These are phyloP conservation scores for Stichopus horrens DNA, from an alignment of 53 echinoderm and acorn worm species.

Conservation along the genomic window DNA sequence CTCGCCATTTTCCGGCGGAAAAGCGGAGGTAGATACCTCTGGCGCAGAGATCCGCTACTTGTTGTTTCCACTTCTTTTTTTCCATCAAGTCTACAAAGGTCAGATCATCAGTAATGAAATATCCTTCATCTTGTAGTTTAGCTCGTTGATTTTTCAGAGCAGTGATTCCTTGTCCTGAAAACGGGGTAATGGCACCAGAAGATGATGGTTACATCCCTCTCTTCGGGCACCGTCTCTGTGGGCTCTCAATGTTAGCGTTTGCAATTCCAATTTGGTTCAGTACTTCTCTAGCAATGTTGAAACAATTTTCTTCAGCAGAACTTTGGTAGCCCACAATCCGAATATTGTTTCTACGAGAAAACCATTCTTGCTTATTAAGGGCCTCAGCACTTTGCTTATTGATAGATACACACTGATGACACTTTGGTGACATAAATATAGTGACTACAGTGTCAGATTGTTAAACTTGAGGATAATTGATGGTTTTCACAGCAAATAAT, in stretches of 20 bases:
- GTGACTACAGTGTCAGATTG: no score
- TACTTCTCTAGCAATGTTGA: not conserved
- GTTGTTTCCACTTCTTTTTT: not conserved
- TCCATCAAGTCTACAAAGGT: not conserved
- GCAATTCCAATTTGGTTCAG: not conserved
- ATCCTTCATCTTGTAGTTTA: no score
- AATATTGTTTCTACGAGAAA: not conserved
- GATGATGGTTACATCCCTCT: not conserved
- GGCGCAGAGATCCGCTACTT: not conserved
- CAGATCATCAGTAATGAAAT: not conserved
- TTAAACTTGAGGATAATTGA: no score
- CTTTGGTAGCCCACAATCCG: not conserved
- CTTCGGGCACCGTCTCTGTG: not conserved
- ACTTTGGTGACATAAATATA: no score
- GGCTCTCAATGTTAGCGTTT: not conserved
- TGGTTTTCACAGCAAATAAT: no score
- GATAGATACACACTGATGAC: not conserved
- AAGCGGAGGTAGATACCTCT: not conserved
- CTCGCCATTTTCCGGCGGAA: constrained; percentile 18
- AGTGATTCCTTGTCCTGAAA: no score
- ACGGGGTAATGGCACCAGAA: not conserved
- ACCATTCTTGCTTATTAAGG: constrained; percentile 9
- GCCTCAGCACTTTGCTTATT: no score
- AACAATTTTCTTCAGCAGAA: not conserved
- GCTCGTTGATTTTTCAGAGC: not conserved